Evolutionary conservation across 2,888 invertebrate genomes (phyloP).

Genomic region (Cheilosia vernalis): DNA sequence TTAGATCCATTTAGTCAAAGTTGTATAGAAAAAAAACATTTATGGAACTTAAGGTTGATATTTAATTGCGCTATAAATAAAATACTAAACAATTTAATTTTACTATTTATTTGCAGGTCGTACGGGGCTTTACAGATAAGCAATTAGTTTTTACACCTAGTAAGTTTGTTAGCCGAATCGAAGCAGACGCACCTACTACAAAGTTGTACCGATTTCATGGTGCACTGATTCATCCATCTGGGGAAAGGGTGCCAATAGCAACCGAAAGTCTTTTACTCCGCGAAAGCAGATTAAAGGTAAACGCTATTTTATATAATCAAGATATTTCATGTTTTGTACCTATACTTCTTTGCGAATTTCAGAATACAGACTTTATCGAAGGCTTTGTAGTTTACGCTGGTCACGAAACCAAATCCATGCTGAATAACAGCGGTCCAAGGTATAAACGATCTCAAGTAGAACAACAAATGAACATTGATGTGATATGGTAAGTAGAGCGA

Average conservation of each 20-base stretch:
- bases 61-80: too few relatives aligned
- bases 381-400: conserved; percentile 98
- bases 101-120: conserved; percentile 78
- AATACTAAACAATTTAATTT: not conserved
- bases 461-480: conserved; percentile 96
- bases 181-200: conserved; percentile 97
- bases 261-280: conserved; percentile 96
- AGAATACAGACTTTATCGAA: conserved; percentile 98
- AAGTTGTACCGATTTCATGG: conserved; percentile 98
- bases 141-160: conserved; percentile 90
- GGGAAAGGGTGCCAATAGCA: conserved; percentile 90
- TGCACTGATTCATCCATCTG: conserved; percentile 91
- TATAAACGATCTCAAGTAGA: conserved; percentile 97
- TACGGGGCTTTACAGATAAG: conserved; percentile 84
- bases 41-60: too few relatives aligned
- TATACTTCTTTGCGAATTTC: conserved; percentile 41
- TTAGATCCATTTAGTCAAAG: too few relatives aligned
- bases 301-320: not conserved
- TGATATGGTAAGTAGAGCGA: conserved; percentile 96
- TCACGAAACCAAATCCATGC: conserved; percentile 98
- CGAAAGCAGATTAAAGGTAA: conserved; percentile 92
- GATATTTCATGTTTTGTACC: not conserved
- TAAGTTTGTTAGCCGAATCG: conserved; percentile 92
- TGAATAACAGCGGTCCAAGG: conserved; percentile 97
- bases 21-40: too few relatives aligned